Conservation (phyloP, 1,140 invertebrate species). For the Agrypnia vestita region DNA sequence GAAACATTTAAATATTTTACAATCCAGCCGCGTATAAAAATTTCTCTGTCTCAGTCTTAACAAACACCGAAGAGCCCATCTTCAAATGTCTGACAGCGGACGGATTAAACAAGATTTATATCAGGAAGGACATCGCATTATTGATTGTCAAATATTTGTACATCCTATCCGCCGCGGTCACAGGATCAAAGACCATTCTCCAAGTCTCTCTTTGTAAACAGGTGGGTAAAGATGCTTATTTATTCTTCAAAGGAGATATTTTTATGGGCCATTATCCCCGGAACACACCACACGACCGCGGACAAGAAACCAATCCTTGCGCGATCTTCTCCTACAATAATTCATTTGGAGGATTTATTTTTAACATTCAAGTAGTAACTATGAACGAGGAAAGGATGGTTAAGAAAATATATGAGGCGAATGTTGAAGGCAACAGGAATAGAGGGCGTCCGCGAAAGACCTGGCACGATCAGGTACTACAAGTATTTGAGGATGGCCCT, state of each 20-base stretch:
- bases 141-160: conserved; percentile 25
- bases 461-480: no score
- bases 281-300: conserved; percentile 34
- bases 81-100: not conserved
- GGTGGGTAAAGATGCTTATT: conserved; percentile 28
- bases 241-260: conserved; percentile 44
- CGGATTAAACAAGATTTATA: conserved; percentile 41
- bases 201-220: conserved; percentile 31
- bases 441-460: no score
- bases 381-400: no score
- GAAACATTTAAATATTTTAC: no score
- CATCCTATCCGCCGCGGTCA: conserved; percentile 22
- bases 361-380: not conserved
- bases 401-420: no score
- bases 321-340: not conserved
- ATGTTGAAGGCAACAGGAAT: no score
- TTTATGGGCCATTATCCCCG: conserved; percentile 53
- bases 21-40: not conserved
- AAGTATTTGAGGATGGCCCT: no score
- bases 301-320: conserved; percentile 16
- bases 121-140: conserved; percentile 29
- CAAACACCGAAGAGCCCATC: not conserved
- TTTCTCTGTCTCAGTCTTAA: not conserved
- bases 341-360: conserved; percentile 6
- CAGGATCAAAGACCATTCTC: conserved; percentile 26